phyloP scores from a whole-genome alignment of 2,888 invertebrate genomes.

The Galeruca laticollis region DNA sequence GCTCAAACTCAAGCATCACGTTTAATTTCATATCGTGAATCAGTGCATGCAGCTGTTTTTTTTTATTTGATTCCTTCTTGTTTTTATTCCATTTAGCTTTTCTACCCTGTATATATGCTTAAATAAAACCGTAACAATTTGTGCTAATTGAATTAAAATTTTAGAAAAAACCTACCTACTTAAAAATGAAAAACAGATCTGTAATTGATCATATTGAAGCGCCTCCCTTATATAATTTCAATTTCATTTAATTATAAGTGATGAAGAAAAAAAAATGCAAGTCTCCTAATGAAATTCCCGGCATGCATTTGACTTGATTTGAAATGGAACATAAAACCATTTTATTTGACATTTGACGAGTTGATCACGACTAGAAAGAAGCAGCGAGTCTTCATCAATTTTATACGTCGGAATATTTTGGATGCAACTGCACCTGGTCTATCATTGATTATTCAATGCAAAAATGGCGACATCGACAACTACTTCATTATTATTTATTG shows the following conservation, averaged over 20 bases:
- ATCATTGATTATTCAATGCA: slow-evolving; percentile 5
- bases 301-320: background rate
- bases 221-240: background rate
- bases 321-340: background rate
- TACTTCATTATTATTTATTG: slow-evolving; percentile 22
- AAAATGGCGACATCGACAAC: slow-evolving; percentile 7
- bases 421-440: slow-evolving; percentile 20
- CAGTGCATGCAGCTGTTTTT: no score
- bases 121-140: no score
- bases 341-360: slow-evolving; percentile 11
- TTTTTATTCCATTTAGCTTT: no score
- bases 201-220: no score
- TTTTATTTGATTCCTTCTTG: no score
- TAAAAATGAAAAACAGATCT: no score
- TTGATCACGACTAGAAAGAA: background rate
- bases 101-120: no score
- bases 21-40: no score
- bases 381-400: background rate
- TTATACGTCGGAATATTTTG: background rate
- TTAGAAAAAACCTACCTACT: no score
- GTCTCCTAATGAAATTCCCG: background rate
- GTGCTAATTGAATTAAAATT: no score
- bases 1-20: no score
- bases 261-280: background rate
- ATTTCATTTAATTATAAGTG: no score